Evolutionary conservation across 35 echinoderm and acorn worm genomes (phyloP), one percentile per base, ranked within the genome.

Genomic region (Hemicentrotus pulcherrimus): DNA sequence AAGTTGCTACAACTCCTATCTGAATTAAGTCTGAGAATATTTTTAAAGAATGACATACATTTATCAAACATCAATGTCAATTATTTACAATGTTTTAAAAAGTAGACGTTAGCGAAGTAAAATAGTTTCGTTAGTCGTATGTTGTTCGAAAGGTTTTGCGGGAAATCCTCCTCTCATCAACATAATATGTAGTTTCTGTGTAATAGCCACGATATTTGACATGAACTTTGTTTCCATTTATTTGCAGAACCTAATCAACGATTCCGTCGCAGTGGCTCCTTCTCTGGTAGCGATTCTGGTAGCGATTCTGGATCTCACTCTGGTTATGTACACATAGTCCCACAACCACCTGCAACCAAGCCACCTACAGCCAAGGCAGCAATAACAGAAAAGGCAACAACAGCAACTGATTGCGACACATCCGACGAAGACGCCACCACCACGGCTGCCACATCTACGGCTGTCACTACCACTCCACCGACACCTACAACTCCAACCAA

Each of bases 371-470:
- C 86, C 9, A 33, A 86, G 32, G 86, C 88, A 8, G 88, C 32
- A 31, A 19, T 30, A 47, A 90, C 88, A 90, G 88, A 33, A 31
- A 47, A 90, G 14, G 88, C 88, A 33, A 90, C 88, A 45, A 33
- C 88, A 90, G 46, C 31, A 15, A 90, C 32, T 47, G 88, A 33
- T 90, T 15, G 88, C 6, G 88, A 90, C 88, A 47, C 32, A 16
- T 90, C 88, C 4, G 88, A 90, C 32, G 88, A 90, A 90, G 88
- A 90, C 9, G 32, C 46, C 11, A 90, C 88, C 88, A 90, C 88
- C 16, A 33, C 32, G 3, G 87, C 87, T 8, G 32, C 87, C 31
- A 46, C 87, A 46, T 16, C 87, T 33, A 2, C 0, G 14, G 52
- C 5, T 59, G 52, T 9, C 46, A 33, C 88, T 90, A 90, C 88